phyloP scores from a whole-genome alignment of 2,888 invertebrate genomes.

The Galerucella pusilla region DNA sequence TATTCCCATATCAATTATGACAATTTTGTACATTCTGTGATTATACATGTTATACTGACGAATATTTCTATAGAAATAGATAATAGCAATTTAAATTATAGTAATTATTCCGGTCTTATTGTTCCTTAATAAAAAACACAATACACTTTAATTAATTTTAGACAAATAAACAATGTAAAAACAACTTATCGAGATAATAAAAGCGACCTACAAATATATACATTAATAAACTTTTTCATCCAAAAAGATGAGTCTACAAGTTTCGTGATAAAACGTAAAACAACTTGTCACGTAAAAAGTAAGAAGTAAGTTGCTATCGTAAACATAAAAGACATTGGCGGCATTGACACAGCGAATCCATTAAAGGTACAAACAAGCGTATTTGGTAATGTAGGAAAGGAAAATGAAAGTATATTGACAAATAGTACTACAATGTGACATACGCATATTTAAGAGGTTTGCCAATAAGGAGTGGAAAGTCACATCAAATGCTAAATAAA shows the following conservation, averaged over 20 bases:
- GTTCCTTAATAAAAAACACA: background rate
- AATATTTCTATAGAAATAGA: too few species aligned
- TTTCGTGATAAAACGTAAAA: too few species aligned
- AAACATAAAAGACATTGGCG: background rate
- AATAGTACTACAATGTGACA: background rate
- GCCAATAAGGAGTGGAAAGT: too few species aligned
- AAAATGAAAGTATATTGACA: conserved; percentile 5
- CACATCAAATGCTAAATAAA: too few species aligned
- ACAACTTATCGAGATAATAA: background rate
- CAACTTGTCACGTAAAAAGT: too few species aligned
- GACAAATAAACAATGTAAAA: background rate
- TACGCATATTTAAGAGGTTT: background rate
- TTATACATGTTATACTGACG: too few species aligned
- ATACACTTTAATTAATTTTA: background rate
- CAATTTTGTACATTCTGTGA: too few species aligned
- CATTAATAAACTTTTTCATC: too few species aligned
- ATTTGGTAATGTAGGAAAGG: conserved; percentile 1
- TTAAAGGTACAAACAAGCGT: background rate
- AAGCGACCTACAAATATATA: background rate
- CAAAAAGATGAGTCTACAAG: too few species aligned
- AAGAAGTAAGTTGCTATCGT: background rate
- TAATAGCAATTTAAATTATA: background rate
- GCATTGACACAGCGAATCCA: background rate
- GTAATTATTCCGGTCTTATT: background rate
- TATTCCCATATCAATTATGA: too few species aligned